Evolutionary conservation across 2,113 vertebrate genomes (phyloP).

Genomic region (Hystrix cristata): DNA sequence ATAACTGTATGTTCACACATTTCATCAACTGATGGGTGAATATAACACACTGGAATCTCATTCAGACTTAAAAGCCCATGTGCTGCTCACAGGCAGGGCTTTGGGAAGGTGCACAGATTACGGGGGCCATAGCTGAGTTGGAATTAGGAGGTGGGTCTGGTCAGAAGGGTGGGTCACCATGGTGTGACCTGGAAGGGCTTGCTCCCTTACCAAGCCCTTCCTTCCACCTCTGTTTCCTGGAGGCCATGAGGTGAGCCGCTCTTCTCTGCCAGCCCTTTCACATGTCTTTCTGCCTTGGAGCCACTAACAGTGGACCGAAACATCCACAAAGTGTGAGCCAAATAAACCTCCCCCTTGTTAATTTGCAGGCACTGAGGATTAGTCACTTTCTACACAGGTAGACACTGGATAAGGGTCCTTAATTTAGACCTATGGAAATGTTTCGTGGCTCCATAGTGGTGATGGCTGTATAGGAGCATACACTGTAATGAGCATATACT

Average conservation of each 20-base stretch:
- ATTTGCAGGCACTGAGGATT: background rate
- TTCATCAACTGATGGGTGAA: background rate
- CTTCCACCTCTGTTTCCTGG: background rate
- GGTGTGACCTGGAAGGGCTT: background rate
- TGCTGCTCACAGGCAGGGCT: background rate
- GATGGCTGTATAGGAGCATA: background rate
- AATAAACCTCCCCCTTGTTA: background rate
- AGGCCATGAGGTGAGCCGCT: background rate
- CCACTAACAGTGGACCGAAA: background rate
- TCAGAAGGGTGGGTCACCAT: background rate
- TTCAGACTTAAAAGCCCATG: background rate
- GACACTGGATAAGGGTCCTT: background rate
- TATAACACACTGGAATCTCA: background rate
- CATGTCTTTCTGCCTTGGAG: background rate
- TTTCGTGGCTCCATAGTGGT: background rate
- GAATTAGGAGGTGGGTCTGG: background rate
- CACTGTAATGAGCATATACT: background rate
- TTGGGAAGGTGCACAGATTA: background rate
- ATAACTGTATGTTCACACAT: background rate
- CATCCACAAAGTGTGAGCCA: background rate
- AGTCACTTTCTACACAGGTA: background rate
- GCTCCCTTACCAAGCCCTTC: background rate
- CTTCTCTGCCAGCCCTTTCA: background rate
- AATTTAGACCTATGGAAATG: background rate
- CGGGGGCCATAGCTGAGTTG: background rate